Percentiles rank a stretch among this genome's conserved stretches.
phyloP scores from a whole-genome alignment of 2,797 vertebrate genomes.

The Danio aesculapii region DNA sequence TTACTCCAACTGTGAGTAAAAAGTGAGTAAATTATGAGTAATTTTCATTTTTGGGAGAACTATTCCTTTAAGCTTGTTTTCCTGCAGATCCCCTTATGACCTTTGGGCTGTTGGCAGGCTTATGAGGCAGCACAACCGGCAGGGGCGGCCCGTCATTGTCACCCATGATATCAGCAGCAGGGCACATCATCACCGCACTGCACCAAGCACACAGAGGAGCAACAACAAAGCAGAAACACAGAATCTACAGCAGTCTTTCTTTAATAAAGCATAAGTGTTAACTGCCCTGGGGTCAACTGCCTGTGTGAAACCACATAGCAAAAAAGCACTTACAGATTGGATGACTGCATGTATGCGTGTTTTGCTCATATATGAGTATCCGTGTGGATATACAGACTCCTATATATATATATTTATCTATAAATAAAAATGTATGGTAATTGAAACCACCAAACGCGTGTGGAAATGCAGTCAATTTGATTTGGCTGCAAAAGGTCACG shows the following conservation, averaged over 20 bases:
- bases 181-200: conserved; percentile 64
- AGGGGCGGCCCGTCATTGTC: conserved; percentile 72
- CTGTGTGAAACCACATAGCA: conserved; percentile 30
- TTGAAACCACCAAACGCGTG: conserved; percentile 87
- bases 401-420: conserved; percentile 64
- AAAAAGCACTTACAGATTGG: conserved; percentile 9
- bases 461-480: conserved; percentile 87
- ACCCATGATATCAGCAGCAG: conserved; percentile 75
- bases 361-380: background rate
- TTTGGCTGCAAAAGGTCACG: conserved; percentile 87
- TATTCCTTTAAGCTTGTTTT: conserved; percentile 28
- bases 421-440: conserved; percentile 83
- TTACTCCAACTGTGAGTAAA: too few species aligned
- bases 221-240: conserved; percentile 51
- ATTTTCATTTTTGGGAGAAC: too few species aligned
- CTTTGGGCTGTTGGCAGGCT: conserved; percentile 76
- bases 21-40: too few species aligned
- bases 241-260: conserved; percentile 47
- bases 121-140: conserved; percentile 60
- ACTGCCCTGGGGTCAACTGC: conserved; percentile 9
- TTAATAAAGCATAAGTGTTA: conserved; percentile 50
- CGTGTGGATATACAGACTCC: conserved; percentile 58
- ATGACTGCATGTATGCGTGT: background rate
- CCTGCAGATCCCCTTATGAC: conserved; percentile 69
- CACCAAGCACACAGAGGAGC: conserved; percentile 23